Evolutionary conservation across 2,888 invertebrate genomes (phyloP).

Genomic region (Nesidiocoris tenuis): DNA sequence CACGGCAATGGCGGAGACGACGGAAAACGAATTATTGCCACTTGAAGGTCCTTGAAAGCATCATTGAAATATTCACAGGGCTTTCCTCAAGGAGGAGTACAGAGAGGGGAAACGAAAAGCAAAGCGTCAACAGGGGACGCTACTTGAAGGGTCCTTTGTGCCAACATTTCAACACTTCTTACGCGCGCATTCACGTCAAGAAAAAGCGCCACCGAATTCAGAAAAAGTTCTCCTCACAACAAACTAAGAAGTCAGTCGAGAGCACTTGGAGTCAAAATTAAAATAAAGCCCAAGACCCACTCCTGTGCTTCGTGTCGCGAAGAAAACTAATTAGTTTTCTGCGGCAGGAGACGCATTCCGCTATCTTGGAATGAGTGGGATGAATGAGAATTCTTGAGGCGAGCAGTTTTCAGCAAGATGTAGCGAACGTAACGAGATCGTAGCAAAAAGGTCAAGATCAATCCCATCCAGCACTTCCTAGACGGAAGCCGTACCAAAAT

Average conservation of each 20-base stretch:
- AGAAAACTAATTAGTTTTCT: neutral
- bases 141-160: neutral
- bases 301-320: neutral
- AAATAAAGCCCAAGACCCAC: neutral
- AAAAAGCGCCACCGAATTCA: neutral
- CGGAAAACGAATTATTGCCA: conserved; percentile 13
- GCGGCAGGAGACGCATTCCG: too few relatives aligned
- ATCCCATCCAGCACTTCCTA: too few relatives aligned
- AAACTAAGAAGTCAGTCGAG: neutral
- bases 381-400: too few relatives aligned
- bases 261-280: neutral
- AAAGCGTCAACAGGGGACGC: neutral
- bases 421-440: too few relatives aligned
- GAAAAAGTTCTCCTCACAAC: neutral
- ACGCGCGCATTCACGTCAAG: neutral
- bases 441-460: too few relatives aligned
- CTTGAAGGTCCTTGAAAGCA: conserved; percentile 18
- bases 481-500: too few relatives aligned
- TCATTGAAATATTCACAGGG: conserved; percentile 11
- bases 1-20: neutral
- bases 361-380: too few relatives aligned
- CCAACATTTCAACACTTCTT: neutral
- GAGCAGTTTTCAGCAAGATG: too few relatives aligned
- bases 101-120: neutral
- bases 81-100: neutral